Evolutionary conservation across 1,140 invertebrate species (phyloP).

Genomic region (Brachionus manjavacas): DNA sequence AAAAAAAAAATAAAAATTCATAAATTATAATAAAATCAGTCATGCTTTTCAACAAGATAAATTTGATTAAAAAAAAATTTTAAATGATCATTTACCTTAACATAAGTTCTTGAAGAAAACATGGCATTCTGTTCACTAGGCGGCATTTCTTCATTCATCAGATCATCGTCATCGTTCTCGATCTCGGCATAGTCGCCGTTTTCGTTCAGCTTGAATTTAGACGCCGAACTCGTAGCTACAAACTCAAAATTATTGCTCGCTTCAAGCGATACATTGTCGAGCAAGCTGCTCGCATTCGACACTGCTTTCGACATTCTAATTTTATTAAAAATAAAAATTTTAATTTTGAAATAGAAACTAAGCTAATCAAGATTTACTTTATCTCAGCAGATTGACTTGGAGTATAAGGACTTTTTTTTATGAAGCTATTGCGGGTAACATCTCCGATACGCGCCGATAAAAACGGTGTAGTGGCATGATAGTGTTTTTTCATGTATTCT

Average conservation of each 20-base stretch:
- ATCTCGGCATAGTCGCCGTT: constrained; percentile 5
- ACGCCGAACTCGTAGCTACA: background rate
- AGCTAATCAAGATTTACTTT: constrained; percentile 7
- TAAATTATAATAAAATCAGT: constrained; percentile 2
- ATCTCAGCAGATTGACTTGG: background rate
- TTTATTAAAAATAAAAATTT: background rate
- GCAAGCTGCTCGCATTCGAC: constrained; percentile 11
- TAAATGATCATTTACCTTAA: background rate
- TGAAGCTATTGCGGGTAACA: constrained; percentile 30
- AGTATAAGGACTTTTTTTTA: constrained; percentile 2
- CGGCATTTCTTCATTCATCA: background rate
- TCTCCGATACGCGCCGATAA: constrained; percentile 24
- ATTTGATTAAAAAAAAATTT: background rate
- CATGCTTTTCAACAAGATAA: constrained; percentile 29
- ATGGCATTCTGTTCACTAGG: background rate
- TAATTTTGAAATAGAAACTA: background rate
- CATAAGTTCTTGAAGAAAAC: constrained; percentile 39
- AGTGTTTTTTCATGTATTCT: constrained; percentile 21
- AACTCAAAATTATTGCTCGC: constrained; percentile 36
- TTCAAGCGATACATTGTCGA: constrained; percentile 40
- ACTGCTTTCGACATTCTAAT: constrained; percentile 3
- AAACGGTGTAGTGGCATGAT: constrained; percentile 28
- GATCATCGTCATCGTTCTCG: constrained; percentile 2
- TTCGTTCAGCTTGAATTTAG: background rate
- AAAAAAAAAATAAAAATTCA: background rate